Evolutionary conservation across 2,888 invertebrate species (phyloP).

Genomic region (Trissonchulus sp.): DNA sequence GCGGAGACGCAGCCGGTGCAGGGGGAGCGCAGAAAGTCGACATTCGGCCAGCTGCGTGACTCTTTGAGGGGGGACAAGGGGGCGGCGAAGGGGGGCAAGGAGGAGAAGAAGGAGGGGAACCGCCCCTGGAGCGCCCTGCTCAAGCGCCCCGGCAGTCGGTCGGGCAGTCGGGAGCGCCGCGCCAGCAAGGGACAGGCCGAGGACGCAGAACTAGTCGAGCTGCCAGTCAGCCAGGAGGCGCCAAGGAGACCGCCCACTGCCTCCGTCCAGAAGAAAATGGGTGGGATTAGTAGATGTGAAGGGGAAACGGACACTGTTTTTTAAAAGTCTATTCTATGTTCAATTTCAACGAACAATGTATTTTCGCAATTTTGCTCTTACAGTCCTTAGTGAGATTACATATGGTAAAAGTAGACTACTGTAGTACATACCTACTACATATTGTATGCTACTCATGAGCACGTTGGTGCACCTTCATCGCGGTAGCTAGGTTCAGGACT

Average conservation of each 20-base stretch:
- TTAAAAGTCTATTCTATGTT: too few relatives aligned
- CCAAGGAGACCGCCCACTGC: not conserved
- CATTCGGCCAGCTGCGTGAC: slow-evolving; percentile 9
- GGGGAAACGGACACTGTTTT: too few relatives aligned
- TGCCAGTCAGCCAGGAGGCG: not conserved
- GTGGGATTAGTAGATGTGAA: too few relatives aligned
- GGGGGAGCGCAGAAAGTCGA: not conserved
- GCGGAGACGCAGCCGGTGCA: too few relatives aligned
- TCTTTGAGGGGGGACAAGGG: not conserved
- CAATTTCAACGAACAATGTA: too few relatives aligned
- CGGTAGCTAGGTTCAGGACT: too few relatives aligned
- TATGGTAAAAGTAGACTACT: too few relatives aligned
- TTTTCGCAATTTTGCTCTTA: too few relatives aligned
- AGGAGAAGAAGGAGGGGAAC: not conserved
- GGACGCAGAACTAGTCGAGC: not conserved
- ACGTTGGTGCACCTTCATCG: too few relatives aligned
- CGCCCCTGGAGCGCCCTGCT: slow-evolving; percentile 27
- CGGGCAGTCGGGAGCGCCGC: slow-evolving; percentile 2
- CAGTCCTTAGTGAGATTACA: too few relatives aligned
- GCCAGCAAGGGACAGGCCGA: not conserved
- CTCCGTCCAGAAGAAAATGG: not conserved
- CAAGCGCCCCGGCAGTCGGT: slow-evolving; percentile 29
- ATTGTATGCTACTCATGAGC: too few relatives aligned
- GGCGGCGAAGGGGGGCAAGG: not conserved
- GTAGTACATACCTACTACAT: too few relatives aligned